A percentile compares a stretch with the other conserved stretches of the same genome.
Evolutionary conservation across 2,888 invertebrate species (phyloP).

Genomic region (Lepidochrysops patricia): DNA sequence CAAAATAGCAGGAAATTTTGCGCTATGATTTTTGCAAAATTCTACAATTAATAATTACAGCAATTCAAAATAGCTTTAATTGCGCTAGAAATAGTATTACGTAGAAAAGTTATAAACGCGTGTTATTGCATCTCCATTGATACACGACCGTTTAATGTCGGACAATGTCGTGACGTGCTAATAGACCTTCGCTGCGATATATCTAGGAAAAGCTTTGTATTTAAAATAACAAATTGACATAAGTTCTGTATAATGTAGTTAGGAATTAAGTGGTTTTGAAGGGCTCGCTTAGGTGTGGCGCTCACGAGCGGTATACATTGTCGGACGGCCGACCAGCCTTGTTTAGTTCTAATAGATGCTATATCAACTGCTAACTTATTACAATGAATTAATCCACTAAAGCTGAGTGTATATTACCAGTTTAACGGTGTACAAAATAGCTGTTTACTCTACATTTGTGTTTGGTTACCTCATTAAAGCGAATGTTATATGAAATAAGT

Average conservation of each 20-base stretch:
- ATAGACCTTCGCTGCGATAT: slow-evolving; percentile 18
- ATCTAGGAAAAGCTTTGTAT: slow-evolving; percentile 39
- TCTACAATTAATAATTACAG: background rate
- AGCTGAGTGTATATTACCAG: background rate
- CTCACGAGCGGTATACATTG: slow-evolving; percentile 47
- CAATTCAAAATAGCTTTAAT: background rate
- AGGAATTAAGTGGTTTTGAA: slow-evolving; percentile 50
- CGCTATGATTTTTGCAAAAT: background rate
- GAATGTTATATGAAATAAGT: too few species aligned
- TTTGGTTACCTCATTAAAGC: too few species aligned
- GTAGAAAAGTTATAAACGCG: slow-evolving; percentile 14
- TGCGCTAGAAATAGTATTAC: background rate
- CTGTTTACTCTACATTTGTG: too few species aligned
- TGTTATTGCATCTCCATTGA: slow-evolving; percentile 18
- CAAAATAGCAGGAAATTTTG: background rate
- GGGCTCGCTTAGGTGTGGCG: slow-evolving; percentile 58
- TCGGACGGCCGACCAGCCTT: slow-evolving; percentile 13
- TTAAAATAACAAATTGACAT: slow-evolving; percentile 59
- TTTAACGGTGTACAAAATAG: background rate
- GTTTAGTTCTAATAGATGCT: slow-evolving; percentile 4
- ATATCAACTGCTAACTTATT: slow-evolving; percentile 2
- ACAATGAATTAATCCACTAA: background rate
- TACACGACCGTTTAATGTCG: slow-evolving; percentile 10
- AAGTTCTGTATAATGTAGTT: slow-evolving; percentile 42
- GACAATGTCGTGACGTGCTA: slow-evolving; percentile 23